Conservation (phyloP, 53 echinoderm and acorn worm species). For the Holothuria scabra region DNA sequence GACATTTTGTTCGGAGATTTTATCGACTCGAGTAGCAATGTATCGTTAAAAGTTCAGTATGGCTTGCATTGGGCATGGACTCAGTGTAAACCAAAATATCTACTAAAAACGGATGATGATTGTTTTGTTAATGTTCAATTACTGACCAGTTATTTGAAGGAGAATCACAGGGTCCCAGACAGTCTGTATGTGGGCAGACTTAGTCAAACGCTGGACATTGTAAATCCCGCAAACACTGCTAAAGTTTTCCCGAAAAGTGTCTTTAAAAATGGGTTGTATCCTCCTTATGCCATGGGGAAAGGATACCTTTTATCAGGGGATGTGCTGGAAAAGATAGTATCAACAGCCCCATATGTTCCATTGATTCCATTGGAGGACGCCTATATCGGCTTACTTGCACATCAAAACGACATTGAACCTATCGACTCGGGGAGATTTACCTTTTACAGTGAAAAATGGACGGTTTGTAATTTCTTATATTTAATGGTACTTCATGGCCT, state of each 20-base stretch:
- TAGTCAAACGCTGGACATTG: constrained; percentile 40
- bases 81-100: constrained; percentile 75
- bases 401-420: constrained; percentile 55
- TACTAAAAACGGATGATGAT: constrained; percentile 95
- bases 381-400: constrained; percentile 82
- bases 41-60: constrained; percentile 90
- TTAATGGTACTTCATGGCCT: constrained; percentile 84
- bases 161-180: constrained; percentile 59
- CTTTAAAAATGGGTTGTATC: constrained; percentile 60
- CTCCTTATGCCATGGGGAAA: constrained; percentile 78
- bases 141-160: constrained; percentile 63
- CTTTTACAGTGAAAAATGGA: constrained; percentile 87
- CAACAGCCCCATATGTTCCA: constrained; percentile 59
- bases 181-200: constrained; percentile 74
- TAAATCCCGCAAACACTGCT: constrained; percentile 55
- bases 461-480: constrained; percentile 89
- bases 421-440: constrained; percentile 86
- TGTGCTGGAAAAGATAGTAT: constrained; percentile 71
- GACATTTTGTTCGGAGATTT: constrained; percentile 86
- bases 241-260: constrained; percentile 63
- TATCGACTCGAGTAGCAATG: constrained; percentile 73
- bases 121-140: constrained; percentile 85
- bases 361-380: constrained; percentile 89
- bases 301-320: constrained; percentile 90
- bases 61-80: constrained; percentile 82